Base-by-base conservation (phyloP, 2,797 vertebrate genomes). In the Heliangelus exortis region DNA sequence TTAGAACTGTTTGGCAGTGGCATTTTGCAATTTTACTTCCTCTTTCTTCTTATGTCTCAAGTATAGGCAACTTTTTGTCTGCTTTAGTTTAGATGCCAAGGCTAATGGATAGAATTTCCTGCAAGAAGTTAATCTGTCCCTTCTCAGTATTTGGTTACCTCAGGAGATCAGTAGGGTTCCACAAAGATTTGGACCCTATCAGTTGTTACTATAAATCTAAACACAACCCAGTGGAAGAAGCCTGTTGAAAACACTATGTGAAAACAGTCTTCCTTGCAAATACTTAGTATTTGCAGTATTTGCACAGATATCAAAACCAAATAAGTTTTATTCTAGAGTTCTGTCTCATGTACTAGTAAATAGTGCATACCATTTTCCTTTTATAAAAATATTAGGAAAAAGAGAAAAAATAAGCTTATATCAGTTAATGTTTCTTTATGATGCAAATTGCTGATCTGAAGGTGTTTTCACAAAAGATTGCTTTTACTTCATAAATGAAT, bases 131-230 rank as follows among this genome's bases (percentile, higher is more conserved):
- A 87, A 90, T 92, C 83, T 69, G 7, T 34, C 12, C 75, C 51
- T 88, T 83, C 68, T 84, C 31, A 72, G 85, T 92, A 39, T 95
- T 92, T 89, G 55, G 34, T 94, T 95, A 92, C 19, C 5, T 50
- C 57, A 45, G 31, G 18, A 88, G 58, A 77, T 74, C n/a, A 55
- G 25, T 68, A 74, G 66, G 16, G n/a, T 67, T 92, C 68, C 54
- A 51, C 5, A 10, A 90, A 87, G 36, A 85, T 72, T 94, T 81
- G 85, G 39, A 8, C 1, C 8, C 12, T 80, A 10, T 69, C 28
- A 43, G 7, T 55, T 73, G 2, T 62, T 82, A 11, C 39, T 39
- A 22, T 36, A 47, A 68, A 68, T 41, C 50, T 69, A 62, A 17
- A 10, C 47, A 21, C 26, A 51, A 58, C 7, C 7, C 22, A 26